Evolutionary conservation across 2,113 vertebrate species (phyloP), one percentile per base, ranked within the genome.

Genomic region (Hippoglossus stenolepis): DNA sequence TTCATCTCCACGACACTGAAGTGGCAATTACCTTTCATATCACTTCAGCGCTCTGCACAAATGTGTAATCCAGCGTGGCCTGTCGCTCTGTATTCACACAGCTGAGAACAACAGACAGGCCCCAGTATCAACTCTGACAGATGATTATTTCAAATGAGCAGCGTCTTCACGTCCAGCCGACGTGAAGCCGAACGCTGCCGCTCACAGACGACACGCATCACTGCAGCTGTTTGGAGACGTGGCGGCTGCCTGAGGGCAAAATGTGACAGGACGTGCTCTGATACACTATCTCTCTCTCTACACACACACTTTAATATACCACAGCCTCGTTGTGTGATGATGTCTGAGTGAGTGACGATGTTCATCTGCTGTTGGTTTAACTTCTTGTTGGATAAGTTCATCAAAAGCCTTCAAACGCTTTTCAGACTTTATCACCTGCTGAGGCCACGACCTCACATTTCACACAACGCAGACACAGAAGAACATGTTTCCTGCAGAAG

Each of bases 81-180:
- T 75, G 79, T 85, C 85, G 78, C 10, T 77, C 77, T 24, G 49
- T 40, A 17, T 75, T 65, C 80, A 43, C 13, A 9, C 57, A 4
- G 74, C 60, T 24, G 12, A 28, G 65, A 72, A 49, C 51, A 51
- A 79, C 82, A 61, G 74, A 73, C 85, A 62, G 82, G 70, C 67
- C 40, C 0, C 20, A 21, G 45, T n/a, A 85, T 87, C 38, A 5
- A 69, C 31, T 71, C 53, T 87, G 85, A 85, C 85, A 72, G 65
- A 70, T 71, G 69, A 85, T 89, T 68, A 77, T 57, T 66, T 80
- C 63, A 21, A 54, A 40, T 1, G 15, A 58, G n/a, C 26, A 11
- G 3, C 18, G 43, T 49, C 57, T 75, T 72, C 57, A 67, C 66
- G 58, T 40, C 83, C 40, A 3, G 73, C 77, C 77, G n/a, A n/a